Conservation (phyloP, 2,113 vertebrate genomes). For the Gobiocypris rarus region DNA sequence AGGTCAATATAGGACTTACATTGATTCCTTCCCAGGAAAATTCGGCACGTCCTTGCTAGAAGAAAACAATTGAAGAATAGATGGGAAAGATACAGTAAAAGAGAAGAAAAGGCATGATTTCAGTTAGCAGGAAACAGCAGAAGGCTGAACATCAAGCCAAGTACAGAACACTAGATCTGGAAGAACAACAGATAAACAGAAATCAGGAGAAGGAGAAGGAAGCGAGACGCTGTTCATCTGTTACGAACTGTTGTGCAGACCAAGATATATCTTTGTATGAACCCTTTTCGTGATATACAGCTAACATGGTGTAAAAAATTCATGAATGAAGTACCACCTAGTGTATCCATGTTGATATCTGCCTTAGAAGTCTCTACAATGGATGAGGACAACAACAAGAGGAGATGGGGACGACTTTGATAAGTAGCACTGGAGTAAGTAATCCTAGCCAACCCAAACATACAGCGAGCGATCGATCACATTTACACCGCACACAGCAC, state of each 20-base stretch:
- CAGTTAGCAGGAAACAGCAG: not conserved
- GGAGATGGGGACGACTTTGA: conserved; percentile 4
- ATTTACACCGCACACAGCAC: conserved; percentile 22
- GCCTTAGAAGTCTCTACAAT: not conserved
- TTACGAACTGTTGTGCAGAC: not conserved
- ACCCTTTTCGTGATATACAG: not conserved
- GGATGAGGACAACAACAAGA: not conserved
- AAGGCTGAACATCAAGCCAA: conserved; percentile 14
- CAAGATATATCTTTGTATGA: not conserved
- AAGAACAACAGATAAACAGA: conserved; percentile 17
- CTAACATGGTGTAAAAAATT: conserved; percentile 24
- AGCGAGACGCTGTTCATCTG: not conserved
- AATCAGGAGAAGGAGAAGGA: not conserved
- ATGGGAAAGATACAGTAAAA: conserved; percentile 35
- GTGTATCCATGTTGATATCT: conserved; percentile 17
- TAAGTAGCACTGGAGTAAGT: conserved; percentile 21
- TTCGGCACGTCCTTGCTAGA: conserved; percentile 88
- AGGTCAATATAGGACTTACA: conserved; percentile 80
- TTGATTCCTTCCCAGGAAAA: conserved; percentile 99
- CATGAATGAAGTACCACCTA: conserved; percentile 12
- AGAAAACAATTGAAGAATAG: conserved; percentile 38
- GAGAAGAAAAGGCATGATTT: conserved; percentile 16
- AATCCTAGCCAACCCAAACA: conserved; percentile 48
- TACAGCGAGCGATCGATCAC: conserved; percentile 27
- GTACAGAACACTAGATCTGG: conserved; percentile 22